A percentile compares a stretch with the other conserved stretches of the same genome.
Conservation (phyloP, 1,140 invertebrate species). For the Campoletis sonorensis region DNA sequence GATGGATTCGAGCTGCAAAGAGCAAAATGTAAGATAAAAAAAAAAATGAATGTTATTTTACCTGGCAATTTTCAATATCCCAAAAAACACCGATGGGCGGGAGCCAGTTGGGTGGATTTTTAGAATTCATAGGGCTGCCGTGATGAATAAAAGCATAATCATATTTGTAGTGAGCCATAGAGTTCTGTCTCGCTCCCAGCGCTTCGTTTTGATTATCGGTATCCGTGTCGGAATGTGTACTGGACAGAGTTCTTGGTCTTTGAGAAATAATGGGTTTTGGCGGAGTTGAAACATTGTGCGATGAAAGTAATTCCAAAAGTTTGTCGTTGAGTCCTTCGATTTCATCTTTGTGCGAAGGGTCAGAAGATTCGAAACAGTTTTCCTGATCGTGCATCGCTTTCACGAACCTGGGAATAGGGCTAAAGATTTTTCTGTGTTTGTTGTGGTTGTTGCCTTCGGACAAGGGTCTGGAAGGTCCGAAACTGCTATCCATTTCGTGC, state of each 20-base stretch:
- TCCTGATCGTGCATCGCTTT: slow-evolving; percentile 27
- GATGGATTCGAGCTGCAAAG: no score
- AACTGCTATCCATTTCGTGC: slow-evolving; percentile 21
- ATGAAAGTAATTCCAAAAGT: slow-evolving; percentile 63
- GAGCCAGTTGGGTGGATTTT: slow-evolving; percentile 69
- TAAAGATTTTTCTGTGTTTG: background rate
- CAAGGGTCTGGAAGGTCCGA: background rate
- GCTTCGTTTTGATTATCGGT: slow-evolving; percentile 58
- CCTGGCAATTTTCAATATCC: slow-evolving; percentile 95
- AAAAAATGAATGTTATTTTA: slow-evolving; percentile 50
- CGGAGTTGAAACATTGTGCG: slow-evolving; percentile 55
- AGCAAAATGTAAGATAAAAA: no score
- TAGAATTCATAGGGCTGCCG: slow-evolving; percentile 61
- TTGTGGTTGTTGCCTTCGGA: no score
- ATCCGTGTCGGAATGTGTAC: slow-evolving; percentile 60
- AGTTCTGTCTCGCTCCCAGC: slow-evolving; percentile 42
- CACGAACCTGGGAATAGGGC: background rate
- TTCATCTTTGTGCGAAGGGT: slow-evolving; percentile 57
- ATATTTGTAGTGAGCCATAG: slow-evolving; percentile 58
- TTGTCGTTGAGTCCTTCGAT: slow-evolving; percentile 68
- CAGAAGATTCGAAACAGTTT: background rate
- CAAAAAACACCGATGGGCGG: slow-evolving; percentile 93
- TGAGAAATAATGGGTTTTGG: slow-evolving; percentile 50
- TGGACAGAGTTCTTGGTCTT: slow-evolving; percentile 58
- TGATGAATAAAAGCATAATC: slow-evolving; percentile 63